Percentiles rank a stretch among this genome's conserved stretches.
These are phyloP conservation scores for Circaetus gallicus DNA, from an alignment of 2,113 vertebrate genomes.

Conservation along the genomic window DNA sequence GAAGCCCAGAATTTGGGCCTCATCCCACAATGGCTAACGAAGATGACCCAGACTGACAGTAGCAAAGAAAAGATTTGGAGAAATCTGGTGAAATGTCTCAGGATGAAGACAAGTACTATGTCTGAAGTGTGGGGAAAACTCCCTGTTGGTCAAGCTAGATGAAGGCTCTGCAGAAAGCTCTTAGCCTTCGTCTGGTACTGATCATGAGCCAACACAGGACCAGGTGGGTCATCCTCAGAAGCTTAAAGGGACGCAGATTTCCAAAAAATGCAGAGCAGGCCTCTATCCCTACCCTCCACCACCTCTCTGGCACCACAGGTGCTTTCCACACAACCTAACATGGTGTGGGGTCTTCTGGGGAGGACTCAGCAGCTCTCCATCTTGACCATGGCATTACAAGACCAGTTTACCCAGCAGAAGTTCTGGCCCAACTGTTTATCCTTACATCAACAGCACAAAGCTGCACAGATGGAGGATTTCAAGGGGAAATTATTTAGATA, in stretches of 20 bases:
- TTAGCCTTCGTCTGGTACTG: not conserved
- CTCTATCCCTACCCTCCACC: not conserved
- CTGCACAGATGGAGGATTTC: constrained; percentile 38
- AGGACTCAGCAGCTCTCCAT: not conserved
- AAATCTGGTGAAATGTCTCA: not conserved
- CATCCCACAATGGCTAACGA: not conserved
- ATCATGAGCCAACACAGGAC: not conserved
- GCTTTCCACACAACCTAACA: not conserved
- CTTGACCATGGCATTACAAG: not conserved
- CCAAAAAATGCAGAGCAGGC: not conserved
- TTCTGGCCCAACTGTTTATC: not conserved
- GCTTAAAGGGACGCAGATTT: not conserved
- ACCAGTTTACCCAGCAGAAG: not conserved
- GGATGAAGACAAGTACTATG: not conserved
- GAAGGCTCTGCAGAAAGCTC: not conserved
- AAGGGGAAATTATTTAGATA: constrained; percentile 58
- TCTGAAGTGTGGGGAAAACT: not conserved
- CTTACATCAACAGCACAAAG: not conserved
- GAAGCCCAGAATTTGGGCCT: not conserved
- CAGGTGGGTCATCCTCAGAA: not conserved
- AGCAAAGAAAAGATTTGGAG: not conserved
- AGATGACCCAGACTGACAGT: not conserved
- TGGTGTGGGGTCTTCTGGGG: not conserved
- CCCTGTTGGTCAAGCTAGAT: not conserved
- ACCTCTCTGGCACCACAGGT: not conserved